Conservation (phyloP, 2,888 invertebrate genomes). For the Andrena praecox region DNA sequence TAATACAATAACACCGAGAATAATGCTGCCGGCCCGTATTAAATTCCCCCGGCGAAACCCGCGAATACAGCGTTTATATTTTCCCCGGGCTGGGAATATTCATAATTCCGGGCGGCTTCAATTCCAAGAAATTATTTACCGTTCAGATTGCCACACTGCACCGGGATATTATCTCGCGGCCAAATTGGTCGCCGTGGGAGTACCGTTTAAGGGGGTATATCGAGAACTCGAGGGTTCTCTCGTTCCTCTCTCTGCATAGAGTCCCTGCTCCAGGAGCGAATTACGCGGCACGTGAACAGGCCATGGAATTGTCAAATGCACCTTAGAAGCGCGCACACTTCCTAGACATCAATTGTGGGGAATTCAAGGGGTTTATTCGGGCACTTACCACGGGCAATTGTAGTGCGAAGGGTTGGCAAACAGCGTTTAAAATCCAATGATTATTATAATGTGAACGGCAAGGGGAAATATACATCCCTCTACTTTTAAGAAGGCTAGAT, state of each 20-base stretch:
- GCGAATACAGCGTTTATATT: slow-evolving; percentile 43
- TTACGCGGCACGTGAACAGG: slow-evolving; percentile 46
- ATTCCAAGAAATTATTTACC: slow-evolving; percentile 42
- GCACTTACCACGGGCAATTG: neutral
- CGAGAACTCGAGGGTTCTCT: slow-evolving; percentile 45
- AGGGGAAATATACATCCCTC: too few relatives aligned
- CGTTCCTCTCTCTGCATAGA: slow-evolving; percentile 25
- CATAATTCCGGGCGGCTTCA: slow-evolving; percentile 25
- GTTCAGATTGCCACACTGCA: slow-evolving; percentile 22
- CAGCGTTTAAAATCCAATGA: neutral
- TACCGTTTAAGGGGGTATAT: slow-evolving; percentile 44
- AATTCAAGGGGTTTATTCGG: neutral
- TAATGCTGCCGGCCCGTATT: slow-evolving; percentile 11
- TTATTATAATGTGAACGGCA: too few relatives aligned
- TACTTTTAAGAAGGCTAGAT: too few relatives aligned
- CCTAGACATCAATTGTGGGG: slow-evolving; percentile 15
- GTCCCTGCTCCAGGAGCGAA: slow-evolving; percentile 16
- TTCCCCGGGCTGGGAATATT: slow-evolving; percentile 22
- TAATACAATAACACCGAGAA: slow-evolving; percentile 33
- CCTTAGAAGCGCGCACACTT: slow-evolving; percentile 1
- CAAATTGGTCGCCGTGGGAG: slow-evolving; percentile 51
- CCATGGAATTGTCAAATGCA: slow-evolving; percentile 44
- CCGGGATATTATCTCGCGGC: slow-evolving; percentile 44
- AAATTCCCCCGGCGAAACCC: slow-evolving; percentile 27
- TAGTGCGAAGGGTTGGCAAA: neutral